These are phyloP conservation scores for Phalloptychus januarius DNA, from an alignment of 2,797 vertebrate genomes.

Conservation along the genomic window DNA sequence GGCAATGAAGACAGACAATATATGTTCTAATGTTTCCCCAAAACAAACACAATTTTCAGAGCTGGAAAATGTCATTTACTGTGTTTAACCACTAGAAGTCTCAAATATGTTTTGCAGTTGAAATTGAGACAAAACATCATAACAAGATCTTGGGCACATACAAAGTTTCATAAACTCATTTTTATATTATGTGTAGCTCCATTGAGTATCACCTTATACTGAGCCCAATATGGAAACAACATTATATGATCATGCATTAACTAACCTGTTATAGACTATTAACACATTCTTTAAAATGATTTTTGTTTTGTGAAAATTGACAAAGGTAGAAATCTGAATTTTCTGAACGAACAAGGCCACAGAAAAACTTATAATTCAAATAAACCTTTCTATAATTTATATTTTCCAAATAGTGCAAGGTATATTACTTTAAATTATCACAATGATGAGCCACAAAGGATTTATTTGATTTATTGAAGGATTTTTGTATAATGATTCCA, in stretches of 20 bases:
- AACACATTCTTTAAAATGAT: background rate
- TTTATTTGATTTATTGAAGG: background rate
- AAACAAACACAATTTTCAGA: background rate
- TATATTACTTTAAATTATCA: background rate
- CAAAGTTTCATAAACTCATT: background rate
- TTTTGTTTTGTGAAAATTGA: background rate
- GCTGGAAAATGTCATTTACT: background rate
- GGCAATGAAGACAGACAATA: background rate
- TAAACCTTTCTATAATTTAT: background rate
- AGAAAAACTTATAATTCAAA: background rate
- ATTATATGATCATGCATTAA: background rate
- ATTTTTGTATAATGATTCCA: background rate
- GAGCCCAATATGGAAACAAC: background rate
- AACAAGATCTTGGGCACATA: background rate
- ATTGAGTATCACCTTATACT: background rate
- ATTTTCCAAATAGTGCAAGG: background rate
- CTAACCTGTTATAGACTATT: background rate
- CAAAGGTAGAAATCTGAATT: background rate
- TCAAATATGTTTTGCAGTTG: background rate
- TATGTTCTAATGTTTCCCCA: background rate
- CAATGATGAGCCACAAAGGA: background rate
- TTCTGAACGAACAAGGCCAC: background rate
- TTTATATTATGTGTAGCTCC: background rate
- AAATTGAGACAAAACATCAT: background rate
- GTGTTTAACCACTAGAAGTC: slow-evolving; percentile 41